phyloP scores from a whole-genome alignment of 2,888 invertebrate species.

The Sesamia inferens region DNA sequence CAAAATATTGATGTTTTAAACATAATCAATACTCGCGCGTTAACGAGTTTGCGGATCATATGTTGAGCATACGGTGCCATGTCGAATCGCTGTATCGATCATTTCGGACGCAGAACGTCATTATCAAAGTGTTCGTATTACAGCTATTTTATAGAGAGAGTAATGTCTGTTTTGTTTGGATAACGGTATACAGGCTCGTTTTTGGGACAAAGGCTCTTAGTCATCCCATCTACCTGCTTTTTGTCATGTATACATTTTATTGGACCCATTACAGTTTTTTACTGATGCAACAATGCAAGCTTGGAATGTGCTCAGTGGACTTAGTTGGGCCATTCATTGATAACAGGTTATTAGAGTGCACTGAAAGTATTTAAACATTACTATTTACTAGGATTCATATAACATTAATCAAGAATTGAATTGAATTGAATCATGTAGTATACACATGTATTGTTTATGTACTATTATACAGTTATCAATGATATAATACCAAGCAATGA shows the following conservation, averaged over 20 bases:
- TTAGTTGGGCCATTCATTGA: conserved; percentile 53
- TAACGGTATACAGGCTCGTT: conserved; percentile 86
- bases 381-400: conserved; percentile 57
- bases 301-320: conserved; percentile 44
- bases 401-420: too few relatives aligned
- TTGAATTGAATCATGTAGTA: too few relatives aligned
- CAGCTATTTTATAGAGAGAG: conserved; percentile 80
- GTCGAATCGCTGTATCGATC: conserved; percentile 83
- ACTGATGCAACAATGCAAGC: conserved; percentile 54
- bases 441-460: conserved; percentile 65
- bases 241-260: conserved; percentile 77
- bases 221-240: conserved; percentile 84
- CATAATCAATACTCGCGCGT: conserved; percentile 49
- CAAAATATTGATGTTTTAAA: conserved; percentile 55
- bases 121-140: conserved; percentile 73
- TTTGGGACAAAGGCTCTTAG: conserved; percentile 87
- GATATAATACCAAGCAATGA: conserved; percentile 48
- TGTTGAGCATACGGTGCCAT: conserved; percentile 75
- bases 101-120: conserved; percentile 75
- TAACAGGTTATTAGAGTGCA: conserved; percentile 50
- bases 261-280: conserved; percentile 65
- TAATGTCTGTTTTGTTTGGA: conserved; percentile 83
- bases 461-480: conserved; percentile 28
- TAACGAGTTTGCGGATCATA: conserved; percentile 70
- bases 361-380: conserved; percentile 38